These are phyloP conservation scores for Malurus elegans DNA, from an alignment of 2,113 vertebrate genomes.

Conservation along the genomic window DNA sequence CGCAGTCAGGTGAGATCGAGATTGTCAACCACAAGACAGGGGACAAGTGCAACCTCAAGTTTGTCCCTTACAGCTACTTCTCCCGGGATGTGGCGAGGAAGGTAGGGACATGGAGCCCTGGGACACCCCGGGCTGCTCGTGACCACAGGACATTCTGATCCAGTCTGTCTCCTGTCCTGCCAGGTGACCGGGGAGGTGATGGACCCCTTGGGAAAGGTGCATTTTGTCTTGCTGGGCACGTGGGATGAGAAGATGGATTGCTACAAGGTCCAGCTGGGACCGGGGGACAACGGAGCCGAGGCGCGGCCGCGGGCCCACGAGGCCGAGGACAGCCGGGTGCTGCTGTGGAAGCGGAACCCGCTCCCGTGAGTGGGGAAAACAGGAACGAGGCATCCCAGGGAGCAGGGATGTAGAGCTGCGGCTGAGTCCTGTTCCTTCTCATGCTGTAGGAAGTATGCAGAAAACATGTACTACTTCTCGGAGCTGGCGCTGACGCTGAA, in stretches of 20 bases:
- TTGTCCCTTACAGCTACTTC: slow-evolving; percentile 97
- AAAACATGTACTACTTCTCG: slow-evolving; percentile 97
- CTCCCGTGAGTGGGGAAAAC: slow-evolving; percentile 82
- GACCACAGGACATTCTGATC: accelerated
- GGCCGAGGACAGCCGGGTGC: slow-evolving; percentile 78
- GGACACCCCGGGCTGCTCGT: accelerated
- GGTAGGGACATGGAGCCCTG: slow-evolving; percentile 53
- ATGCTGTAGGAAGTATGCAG: slow-evolving; percentile 82
- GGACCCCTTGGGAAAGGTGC: slow-evolving; percentile 86
- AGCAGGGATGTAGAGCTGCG: accelerated
- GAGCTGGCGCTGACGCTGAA: slow-evolving; percentile 91
- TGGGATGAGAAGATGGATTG: slow-evolving; percentile 99
- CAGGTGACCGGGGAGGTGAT: slow-evolving; percentile 94
- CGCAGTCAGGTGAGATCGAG: slow-evolving; percentile 93
- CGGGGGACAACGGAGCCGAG: slow-evolving; percentile 84
- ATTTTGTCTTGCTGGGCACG: slow-evolving; percentile 89
- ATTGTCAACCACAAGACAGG: slow-evolving; percentile 92
- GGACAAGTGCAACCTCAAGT: slow-evolving; percentile 95
- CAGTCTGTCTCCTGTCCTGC: neutral
- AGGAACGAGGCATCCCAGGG: accelerated
- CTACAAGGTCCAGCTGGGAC: slow-evolving; percentile 78
- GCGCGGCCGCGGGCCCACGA: slow-evolving; percentile 82
- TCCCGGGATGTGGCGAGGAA: slow-evolving; percentile 93
- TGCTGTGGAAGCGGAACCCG: slow-evolving; percentile 90
- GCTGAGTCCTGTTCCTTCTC: neutral